Evolutionary conservation across 2,888 invertebrate genomes (phyloP).

Genomic region (Andrena camellia): DNA sequence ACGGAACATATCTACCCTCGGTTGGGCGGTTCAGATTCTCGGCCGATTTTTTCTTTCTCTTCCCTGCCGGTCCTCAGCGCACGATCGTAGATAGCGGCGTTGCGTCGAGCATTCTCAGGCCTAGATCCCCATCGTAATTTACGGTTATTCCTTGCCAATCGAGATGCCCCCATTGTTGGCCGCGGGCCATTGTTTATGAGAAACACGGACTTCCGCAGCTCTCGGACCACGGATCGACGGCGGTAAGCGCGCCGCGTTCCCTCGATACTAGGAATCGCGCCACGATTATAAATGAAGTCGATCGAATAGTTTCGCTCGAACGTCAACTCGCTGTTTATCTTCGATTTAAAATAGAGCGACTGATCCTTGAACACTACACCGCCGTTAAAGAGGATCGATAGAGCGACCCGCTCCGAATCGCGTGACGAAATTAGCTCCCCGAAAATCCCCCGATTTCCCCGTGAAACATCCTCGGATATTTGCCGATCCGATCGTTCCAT

Average conservation of each 20-base stretch:
- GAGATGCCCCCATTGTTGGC: slow-evolving; percentile 61
- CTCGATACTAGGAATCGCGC: slow-evolving; percentile 19
- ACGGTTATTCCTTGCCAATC: slow-evolving; percentile 64
- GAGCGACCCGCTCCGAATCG: neutral
- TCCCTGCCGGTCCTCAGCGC: slow-evolving; percentile 48
- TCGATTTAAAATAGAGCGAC: neutral
- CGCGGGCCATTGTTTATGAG: slow-evolving; percentile 62
- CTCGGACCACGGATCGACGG: slow-evolving; percentile 11
- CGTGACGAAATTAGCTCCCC: slow-evolving; percentile 30
- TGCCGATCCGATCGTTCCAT: slow-evolving; percentile 46
- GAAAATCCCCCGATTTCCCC: slow-evolving; percentile 15
- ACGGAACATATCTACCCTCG: slow-evolving; percentile 82
- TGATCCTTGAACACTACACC: too few species aligned
- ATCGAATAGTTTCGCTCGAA: neutral
- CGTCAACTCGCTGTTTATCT: slow-evolving; percentile 9
- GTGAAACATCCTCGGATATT: slow-evolving; percentile 11
- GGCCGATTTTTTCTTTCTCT: slow-evolving; percentile 76
- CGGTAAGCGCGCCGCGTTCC: neutral
- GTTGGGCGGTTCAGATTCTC: slow-evolving; percentile 79
- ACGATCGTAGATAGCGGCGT: slow-evolving; percentile 64
- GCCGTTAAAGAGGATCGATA: neutral
- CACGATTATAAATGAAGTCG: slow-evolving; percentile 20
- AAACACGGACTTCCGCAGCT: slow-evolving; percentile 60
- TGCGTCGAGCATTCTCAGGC: slow-evolving; percentile 42
- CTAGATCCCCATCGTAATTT: slow-evolving; percentile 70